phyloP scores from a whole-genome alignment of 2,113 vertebrate species.

The Argyrosomus japonicus region DNA sequence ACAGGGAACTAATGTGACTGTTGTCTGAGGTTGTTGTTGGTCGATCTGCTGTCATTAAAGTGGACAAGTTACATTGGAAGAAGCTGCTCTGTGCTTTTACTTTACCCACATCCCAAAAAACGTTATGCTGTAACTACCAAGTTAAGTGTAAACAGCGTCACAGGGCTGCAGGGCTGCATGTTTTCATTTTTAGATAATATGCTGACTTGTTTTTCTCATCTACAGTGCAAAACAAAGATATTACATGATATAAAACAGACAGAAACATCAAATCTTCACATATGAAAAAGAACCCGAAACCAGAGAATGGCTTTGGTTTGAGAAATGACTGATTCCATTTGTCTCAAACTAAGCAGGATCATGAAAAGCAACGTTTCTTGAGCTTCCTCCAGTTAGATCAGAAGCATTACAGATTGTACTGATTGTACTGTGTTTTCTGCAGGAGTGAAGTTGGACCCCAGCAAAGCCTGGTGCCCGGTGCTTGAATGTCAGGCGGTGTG shows the following conservation, averaged over 20 bases:
- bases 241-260: neutral
- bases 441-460: conserved; percentile 95
- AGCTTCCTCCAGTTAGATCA: neutral
- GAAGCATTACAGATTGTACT: neutral
- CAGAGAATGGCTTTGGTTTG: too few relatives aligned
- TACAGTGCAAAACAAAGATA: neutral
- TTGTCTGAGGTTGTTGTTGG: too few relatives aligned
- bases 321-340: neutral
- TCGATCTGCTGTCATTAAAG: too few relatives aligned
- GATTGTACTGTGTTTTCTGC: conserved; percentile 20
- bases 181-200: neutral
- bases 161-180: neutral
- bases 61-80: neutral
- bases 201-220: neutral
- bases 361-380: neutral
- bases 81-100: neutral
- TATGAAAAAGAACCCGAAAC: too few relatives aligned
- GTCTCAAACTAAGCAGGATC: neutral
- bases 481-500: conserved; percentile 93
- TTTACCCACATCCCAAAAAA: neutral
- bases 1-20: too few relatives aligned
- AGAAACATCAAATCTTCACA: neutral
- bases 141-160: neutral
- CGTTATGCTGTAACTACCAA: neutral
- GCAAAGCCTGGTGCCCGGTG: conserved; percentile 92